Evolutionary conservation across 2,888 invertebrate species (phyloP).

Genomic region (Ceraclea dissimilis): DNA sequence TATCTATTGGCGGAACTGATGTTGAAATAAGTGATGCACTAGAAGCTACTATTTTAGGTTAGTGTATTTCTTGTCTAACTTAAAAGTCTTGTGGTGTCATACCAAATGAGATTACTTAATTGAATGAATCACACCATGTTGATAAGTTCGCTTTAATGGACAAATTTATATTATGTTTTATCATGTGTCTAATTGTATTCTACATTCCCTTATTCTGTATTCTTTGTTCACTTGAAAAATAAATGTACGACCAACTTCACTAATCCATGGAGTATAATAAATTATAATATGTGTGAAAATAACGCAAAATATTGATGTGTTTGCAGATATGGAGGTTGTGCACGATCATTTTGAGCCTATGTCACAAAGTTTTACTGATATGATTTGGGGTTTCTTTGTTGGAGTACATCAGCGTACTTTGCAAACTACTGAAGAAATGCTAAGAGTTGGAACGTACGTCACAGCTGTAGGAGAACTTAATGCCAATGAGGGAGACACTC

Average conservation of each 20-base stretch:
- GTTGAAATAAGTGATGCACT: slow-evolving; percentile 72
- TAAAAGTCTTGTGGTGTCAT: neutral
- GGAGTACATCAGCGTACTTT: slow-evolving; percentile 77
- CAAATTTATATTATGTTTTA: too few relatives aligned
- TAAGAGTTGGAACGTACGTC: slow-evolving; percentile 72
- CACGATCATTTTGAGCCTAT: slow-evolving; percentile 77
- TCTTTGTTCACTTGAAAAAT: too few relatives aligned
- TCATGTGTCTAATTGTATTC: too few relatives aligned
- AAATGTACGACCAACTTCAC: too few relatives aligned
- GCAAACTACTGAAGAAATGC: slow-evolving; percentile 81
- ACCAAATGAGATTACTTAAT: too few relatives aligned
- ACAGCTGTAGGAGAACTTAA: slow-evolving; percentile 75
- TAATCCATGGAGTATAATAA: too few relatives aligned
- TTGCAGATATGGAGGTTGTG: slow-evolving; percentile 71
- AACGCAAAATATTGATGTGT: too few relatives aligned
- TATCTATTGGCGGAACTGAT: slow-evolving; percentile 52
- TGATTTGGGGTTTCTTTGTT: slow-evolving; percentile 78
- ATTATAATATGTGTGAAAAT: too few relatives aligned
- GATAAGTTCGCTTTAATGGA: too few relatives aligned
- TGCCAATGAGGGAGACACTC: slow-evolving; percentile 51
- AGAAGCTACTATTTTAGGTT: slow-evolving; percentile 61
- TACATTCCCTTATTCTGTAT: too few relatives aligned
- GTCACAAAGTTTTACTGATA: slow-evolving; percentile 66
- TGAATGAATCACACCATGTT: too few relatives aligned
- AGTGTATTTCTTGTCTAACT: slow-evolving; percentile 9